phyloP scores from a whole-genome alignment of 2,113 vertebrate genomes.

The Eubucco bourcierii region DNA sequence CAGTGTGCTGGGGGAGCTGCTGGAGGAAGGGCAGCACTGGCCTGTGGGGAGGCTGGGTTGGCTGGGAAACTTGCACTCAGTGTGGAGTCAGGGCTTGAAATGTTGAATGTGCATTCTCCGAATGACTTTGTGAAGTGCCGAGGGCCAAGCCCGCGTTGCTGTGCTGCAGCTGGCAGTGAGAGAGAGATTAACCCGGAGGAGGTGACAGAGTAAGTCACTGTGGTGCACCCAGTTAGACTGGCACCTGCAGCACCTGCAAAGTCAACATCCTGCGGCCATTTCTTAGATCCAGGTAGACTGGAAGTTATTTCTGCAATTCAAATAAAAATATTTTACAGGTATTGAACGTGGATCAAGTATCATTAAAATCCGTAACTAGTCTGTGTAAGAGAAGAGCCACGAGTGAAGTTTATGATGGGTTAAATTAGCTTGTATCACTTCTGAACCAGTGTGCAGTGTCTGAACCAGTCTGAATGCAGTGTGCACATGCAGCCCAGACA shows the following conservation, averaged over 20 bases:
- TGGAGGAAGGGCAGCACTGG: not conserved
- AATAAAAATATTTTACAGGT: not conserved
- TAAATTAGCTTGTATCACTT: not conserved
- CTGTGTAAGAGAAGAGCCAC: not conserved
- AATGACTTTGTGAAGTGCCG: not conserved
- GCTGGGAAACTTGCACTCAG: fast-evolving
- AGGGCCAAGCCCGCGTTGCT: not conserved
- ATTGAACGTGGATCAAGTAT: not conserved
- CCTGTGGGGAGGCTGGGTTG: not conserved
- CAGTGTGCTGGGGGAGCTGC: not conserved
- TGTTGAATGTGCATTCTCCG: not conserved
- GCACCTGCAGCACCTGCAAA: not conserved
- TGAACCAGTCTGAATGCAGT: no score
- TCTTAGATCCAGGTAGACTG: not conserved
- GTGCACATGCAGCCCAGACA: no score
- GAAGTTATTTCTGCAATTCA: not conserved
- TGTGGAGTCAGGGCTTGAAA: fast-evolving
- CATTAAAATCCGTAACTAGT: not conserved
- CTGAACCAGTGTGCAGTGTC: no score
- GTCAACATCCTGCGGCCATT: not conserved
- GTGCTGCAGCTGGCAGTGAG: not conserved
- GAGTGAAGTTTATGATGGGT: not conserved
- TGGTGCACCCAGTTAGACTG: not conserved
- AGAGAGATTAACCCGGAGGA: not conserved
- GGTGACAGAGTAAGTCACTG: not conserved